phyloP scores from a whole-genome alignment of 2,797 vertebrate genomes.

The Coregonus sp. region DNA sequence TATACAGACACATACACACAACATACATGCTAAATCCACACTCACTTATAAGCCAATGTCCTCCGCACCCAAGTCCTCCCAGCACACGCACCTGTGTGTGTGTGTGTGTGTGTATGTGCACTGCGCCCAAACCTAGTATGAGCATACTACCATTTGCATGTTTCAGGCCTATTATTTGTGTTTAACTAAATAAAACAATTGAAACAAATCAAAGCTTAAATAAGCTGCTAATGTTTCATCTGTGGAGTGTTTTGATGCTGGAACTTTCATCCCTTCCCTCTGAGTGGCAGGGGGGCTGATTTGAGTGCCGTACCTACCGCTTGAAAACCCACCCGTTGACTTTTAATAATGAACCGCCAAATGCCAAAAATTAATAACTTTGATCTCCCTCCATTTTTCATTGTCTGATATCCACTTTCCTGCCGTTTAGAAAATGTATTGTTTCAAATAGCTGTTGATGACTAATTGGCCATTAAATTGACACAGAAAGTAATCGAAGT shows the following conservation, averaged over 20 bases:
- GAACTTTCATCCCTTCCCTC: constrained; percentile 21
- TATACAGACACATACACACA: background rate
- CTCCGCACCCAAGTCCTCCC: too few relatives aligned
- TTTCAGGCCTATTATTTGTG: constrained; percentile 22
- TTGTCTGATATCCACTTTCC: constrained; percentile 30
- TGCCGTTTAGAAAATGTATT: constrained; percentile 40
- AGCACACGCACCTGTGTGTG: background rate
- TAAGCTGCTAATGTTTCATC: constrained; percentile 35
- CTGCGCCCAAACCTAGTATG: background rate
- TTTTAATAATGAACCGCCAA: constrained; percentile 50
- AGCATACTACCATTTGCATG: constrained; percentile 1
- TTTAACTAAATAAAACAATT: constrained; percentile 28
- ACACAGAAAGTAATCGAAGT: constrained; percentile 33
- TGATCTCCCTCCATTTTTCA: constrained; percentile 30
- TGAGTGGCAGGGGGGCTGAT: background rate
- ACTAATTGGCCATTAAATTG: constrained; percentile 45
- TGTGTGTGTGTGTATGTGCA: background rate
- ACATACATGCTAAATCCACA: background rate
- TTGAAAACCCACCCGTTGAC: constrained; percentile 42
- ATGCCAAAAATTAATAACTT: constrained; percentile 52
- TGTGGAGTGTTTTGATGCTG: constrained; percentile 11
- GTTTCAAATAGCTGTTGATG: constrained; percentile 24
- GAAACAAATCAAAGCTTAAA: constrained; percentile 37
- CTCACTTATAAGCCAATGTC: background rate
- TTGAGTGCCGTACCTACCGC: constrained; percentile 31